Evolutionary conservation across 2,113 vertebrate genomes (phyloP).

Genomic region (Clinocottus analis): DNA sequence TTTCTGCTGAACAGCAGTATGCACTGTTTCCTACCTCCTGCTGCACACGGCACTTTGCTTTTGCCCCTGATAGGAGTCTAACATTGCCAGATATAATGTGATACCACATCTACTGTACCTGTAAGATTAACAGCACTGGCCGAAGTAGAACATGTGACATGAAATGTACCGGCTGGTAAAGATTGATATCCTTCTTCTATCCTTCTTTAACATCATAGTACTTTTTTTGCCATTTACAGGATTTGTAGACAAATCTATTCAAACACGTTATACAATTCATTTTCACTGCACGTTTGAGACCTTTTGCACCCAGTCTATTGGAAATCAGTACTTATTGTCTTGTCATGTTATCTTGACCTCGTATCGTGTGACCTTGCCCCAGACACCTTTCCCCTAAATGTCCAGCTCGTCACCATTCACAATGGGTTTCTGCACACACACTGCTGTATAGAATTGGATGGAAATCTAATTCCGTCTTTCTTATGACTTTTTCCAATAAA

Average conservation of each 20-base stretch:
- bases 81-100: background rate
- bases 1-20: slow-evolving; percentile 6
- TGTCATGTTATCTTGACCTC: slow-evolving; percentile 14
- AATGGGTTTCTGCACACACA: background rate
- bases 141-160: background rate
- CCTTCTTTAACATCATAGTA: background rate
- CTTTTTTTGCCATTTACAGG: background rate
- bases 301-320: background rate
- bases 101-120: slow-evolving; percentile 4
- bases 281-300: background rate
- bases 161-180: background rate
- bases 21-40: background rate
- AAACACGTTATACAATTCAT: background rate
- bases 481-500: background rate
- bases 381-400: slow-evolving; percentile 47
- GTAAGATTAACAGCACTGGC: slow-evolving; percentile 32
- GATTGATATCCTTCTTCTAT: no score
- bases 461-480: background rate
- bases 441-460: background rate
- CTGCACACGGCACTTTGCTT: slow-evolving; percentile 16
- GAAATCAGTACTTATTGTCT: slow-evolving; percentile 14
- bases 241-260: background rate
- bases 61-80: slow-evolving; percentile 21
- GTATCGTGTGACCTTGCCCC: background rate
- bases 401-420: background rate